Evolutionary conservation across 2,888 invertebrate species (phyloP).

Genomic region (Amblyjoppa proteus): DNA sequence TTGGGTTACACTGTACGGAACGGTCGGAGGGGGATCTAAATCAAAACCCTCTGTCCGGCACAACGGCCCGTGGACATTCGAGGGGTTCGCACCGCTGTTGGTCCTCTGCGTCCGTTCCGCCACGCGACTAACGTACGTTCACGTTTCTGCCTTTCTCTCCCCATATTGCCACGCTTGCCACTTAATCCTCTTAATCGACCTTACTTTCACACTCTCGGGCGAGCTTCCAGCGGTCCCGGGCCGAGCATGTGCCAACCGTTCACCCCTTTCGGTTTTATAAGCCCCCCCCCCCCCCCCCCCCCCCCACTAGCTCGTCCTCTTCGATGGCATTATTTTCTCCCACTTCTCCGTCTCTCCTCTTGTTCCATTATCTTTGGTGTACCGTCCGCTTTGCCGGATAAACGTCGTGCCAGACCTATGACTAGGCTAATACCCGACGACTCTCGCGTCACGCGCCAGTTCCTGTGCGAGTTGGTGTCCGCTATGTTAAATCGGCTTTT

Average conservation of each 20-base stretch:
- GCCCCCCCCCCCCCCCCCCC: slow-evolving; percentile 37
- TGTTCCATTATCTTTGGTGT: not conserved
- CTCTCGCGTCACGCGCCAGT: slow-evolving; percentile 1
- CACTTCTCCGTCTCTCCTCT: not conserved
- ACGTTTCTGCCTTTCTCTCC: slow-evolving; percentile 28
- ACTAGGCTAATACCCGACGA: not conserved
- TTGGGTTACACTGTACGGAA: not conserved
- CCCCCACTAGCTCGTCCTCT: slow-evolving; percentile 54
- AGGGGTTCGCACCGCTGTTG: slow-evolving; percentile 30
- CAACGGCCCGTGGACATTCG: slow-evolving; percentile 20
- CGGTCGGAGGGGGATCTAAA: slow-evolving; percentile 27
- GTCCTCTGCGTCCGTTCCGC: slow-evolving; percentile 32
- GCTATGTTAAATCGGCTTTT: slow-evolving; percentile 10
- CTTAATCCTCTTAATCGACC: slow-evolving; percentile 74
- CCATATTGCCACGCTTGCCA: slow-evolving; percentile 51
- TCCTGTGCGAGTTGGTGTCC: not conserved
- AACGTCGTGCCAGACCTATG: slow-evolving; percentile 3
- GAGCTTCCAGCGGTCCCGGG: not conserved
- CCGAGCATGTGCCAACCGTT: slow-evolving; percentile 32
- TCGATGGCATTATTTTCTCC: slow-evolving; percentile 67
- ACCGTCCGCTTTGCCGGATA: not conserved
- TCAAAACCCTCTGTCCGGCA: slow-evolving; percentile 28
- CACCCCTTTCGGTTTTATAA: slow-evolving; percentile 67
- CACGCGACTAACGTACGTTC: slow-evolving; percentile 60
- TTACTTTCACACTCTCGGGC: slow-evolving; percentile 64